Evolutionary conservation across 2,888 invertebrate species (phyloP).

Genomic region (Petrolisthes cinctipes): DNA sequence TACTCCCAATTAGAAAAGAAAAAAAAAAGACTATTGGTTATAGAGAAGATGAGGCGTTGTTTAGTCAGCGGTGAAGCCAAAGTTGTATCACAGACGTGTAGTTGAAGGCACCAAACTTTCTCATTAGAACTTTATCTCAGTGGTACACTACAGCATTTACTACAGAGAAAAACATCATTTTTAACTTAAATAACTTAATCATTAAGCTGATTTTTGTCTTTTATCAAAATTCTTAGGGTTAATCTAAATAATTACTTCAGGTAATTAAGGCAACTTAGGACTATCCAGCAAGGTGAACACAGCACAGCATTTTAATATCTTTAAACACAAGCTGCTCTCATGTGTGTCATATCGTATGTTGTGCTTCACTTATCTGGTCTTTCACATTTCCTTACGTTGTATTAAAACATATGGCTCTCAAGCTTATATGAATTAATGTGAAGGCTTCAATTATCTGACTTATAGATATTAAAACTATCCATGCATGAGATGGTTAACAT

Average conservation of each 20-base stretch:
- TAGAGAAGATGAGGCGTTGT: slow-evolving; percentile 19
- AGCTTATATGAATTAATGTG: too few species aligned
- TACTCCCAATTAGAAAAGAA: too few species aligned
- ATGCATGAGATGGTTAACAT: too few species aligned
- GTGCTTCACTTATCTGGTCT: neutral
- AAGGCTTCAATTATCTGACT: too few species aligned
- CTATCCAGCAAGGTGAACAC: slow-evolving; percentile 3
- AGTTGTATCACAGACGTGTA: slow-evolving; percentile 39
- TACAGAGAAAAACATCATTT: neutral
- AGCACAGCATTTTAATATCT: neutral
- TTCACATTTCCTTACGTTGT: too few species aligned
- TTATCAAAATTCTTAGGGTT: slow-evolving; percentile 9
- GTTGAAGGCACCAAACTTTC: slow-evolving; percentile 27
- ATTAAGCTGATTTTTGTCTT: neutral
- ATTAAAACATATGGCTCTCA: too few species aligned
- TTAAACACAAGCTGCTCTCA: neutral
- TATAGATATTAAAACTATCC: too few species aligned
- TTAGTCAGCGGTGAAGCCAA: slow-evolving; percentile 31
- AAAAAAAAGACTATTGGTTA: neutral
- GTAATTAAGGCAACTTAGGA: neutral
- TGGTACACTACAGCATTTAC: neutral
- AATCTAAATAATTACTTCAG: neutral
- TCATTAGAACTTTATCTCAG: slow-evolving; percentile 1
- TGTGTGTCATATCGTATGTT: neutral
- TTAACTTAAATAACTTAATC: neutral